Base-by-base conservation (phyloP, 2,888 invertebrate species). In the Drosophila kuntzei region DNA sequence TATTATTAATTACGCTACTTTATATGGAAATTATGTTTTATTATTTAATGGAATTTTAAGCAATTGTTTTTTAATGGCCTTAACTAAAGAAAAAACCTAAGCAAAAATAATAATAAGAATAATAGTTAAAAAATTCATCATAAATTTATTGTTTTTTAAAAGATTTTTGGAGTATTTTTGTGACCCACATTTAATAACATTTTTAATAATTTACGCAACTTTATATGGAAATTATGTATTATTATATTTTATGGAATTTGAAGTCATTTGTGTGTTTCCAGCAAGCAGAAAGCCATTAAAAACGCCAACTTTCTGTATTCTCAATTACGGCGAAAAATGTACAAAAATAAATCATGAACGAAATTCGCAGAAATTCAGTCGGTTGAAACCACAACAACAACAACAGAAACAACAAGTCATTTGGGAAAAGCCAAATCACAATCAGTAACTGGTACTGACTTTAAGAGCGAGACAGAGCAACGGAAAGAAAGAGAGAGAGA, bases 291-390 rank as follows among this genome's bases (percentile, higher is more conserved):
- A 65, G 20, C 36, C 54, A 65, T 70, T 65, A 57, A 54, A 75
- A 64, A 18, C n/a, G 75, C 41, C 54, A 74, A 75, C 75, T 67
- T 72, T 61, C 62, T 18, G 58, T 61, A 55, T 51, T 51, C 68
- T 59, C 50, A 55, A 39, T 76, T 71, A 57, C 51, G 49, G 51
- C 51, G 62, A 76, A 71, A 75, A 59, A 67, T 67, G 55, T 71
- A 44, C 66, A 67, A 71, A 75, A 71, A 75, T 76, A 74, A 61
- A 74, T 66, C 58, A 59, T 60, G 60, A 54, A 44, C 51, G 32
- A 55, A 76, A 49, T 75, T 75, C 76, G 61, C 67, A 57, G 71
- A 71, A 76, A 76, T 55, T 70, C 57, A 32, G 25, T 16, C 34
- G 53, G 46, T 50, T 41, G 29, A 59, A 47, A 46, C 36, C 27